A percentile compares a stretch with the other conserved stretches of the same genome.
Conservation (phyloP, 2,797 vertebrate species). For the Darevskia mixta region DNA sequence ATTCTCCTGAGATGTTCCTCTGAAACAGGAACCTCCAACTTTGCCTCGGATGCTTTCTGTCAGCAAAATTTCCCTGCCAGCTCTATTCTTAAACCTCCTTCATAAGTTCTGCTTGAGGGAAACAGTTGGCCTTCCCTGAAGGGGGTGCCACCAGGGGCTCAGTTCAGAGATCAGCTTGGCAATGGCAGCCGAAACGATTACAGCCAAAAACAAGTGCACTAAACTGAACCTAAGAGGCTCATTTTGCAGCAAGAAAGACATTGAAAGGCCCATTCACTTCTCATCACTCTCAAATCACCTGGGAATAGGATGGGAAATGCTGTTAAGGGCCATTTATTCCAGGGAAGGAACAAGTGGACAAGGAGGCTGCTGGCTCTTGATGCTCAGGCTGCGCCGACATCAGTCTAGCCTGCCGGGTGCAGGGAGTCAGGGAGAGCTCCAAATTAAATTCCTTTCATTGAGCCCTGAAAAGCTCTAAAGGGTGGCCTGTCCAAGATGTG, state of each 20-base stretch:
- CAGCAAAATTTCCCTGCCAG: neutral
- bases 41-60: neutral
- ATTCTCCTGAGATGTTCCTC: neutral
- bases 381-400: too few relatives aligned
- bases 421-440: neutral
- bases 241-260: neutral
- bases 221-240: conserved; percentile 24
- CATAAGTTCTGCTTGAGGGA: neutral
- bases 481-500: neutral
- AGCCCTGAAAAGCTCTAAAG: too few relatives aligned
- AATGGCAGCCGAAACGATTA: conserved; percentile 22
- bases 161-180: conserved; percentile 15
- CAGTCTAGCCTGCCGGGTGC: neutral
- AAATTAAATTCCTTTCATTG: neutral
- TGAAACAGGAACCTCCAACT: neutral
- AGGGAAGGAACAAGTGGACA: neutral
- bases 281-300: conserved; percentile 28
- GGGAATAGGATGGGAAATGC: neutral
- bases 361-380: neutral
- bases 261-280: conserved; percentile 29
- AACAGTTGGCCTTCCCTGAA: neutral
- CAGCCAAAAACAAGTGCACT: conserved; percentile 4
- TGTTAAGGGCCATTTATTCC: conserved; percentile 25
- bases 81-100: neutral
- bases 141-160: neutral